Evolutionary conservation across 2,113 vertebrate genomes (phyloP).

Genomic region (Nothocercus julius): DNA sequence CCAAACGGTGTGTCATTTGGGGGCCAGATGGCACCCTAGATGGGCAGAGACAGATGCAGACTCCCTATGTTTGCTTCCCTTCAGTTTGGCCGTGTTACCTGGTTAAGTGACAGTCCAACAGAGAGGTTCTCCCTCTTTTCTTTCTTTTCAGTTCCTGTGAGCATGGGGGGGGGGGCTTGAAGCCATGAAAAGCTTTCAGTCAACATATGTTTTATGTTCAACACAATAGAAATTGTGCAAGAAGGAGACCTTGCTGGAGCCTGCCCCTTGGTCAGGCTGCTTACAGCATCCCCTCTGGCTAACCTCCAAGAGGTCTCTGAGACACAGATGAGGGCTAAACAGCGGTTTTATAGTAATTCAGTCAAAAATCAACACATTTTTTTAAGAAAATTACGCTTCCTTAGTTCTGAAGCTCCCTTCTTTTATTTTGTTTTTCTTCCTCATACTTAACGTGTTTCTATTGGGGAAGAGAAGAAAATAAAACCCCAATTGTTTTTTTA

Average conservation of each 20-base stretch:
- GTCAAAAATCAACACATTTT: neutral
- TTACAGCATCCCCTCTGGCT: accelerated
- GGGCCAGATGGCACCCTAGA: accelerated
- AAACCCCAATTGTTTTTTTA: neutral
- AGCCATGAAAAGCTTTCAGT: neutral
- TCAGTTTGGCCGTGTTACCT: neutral
- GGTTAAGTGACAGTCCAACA: neutral
- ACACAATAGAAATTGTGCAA: accelerated
- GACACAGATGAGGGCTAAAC: neutral
- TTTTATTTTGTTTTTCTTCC: neutral
- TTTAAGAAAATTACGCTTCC: neutral
- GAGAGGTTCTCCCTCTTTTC: neutral
- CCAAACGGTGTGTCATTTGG: neutral
- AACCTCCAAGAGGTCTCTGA: accelerated
- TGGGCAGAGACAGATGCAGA: accelerated
- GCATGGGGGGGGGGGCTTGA: neutral
- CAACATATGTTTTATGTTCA: accelerated
- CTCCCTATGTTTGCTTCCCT: neutral
- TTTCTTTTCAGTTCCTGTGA: neutral
- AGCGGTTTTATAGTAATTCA: neutral
- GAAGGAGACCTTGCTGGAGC: neutral
- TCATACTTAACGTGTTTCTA: neutral
- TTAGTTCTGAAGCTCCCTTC: neutral
- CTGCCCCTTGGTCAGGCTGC: neutral
- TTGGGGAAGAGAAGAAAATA: neutral